Conservation (phyloP, 2,888 invertebrate species). For the Trachelus troglodyta region DNA sequence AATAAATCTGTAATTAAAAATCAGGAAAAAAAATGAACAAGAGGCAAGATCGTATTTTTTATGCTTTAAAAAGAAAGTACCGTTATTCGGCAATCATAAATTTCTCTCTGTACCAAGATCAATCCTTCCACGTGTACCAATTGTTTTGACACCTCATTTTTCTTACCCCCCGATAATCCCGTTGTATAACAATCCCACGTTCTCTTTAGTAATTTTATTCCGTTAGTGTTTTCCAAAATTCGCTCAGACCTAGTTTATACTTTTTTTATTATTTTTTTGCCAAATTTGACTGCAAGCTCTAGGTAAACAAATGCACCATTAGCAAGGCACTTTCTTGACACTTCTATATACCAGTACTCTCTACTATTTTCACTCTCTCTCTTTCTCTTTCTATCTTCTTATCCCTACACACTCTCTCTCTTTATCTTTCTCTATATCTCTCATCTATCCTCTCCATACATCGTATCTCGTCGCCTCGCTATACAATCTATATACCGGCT, state of each 20-base stretch:
- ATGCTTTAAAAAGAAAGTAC: not conserved
- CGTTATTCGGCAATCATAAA: not conserved
- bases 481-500: constrained; percentile 7
- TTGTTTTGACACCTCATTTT: not conserved
- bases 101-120: not conserved
- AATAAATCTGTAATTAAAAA: constrained; percentile 7
- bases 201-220: not conserved
- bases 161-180: not conserved
- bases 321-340: too few species aligned
- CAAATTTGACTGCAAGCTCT: too few species aligned
- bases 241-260: not conserved
- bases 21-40: not conserved
- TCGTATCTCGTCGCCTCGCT: not conserved
- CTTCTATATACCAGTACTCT: too few species aligned
- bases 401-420: not conserved
- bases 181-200: not conserved
- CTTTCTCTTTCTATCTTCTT: not conserved
- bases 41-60: not conserved
- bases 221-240: not conserved
- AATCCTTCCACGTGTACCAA: not conserved
- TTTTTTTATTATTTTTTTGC: too few species aligned
- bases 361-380: not conserved
- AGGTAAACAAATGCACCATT: too few species aligned
- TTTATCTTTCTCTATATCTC: constrained; percentile 12
- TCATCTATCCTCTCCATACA: constrained; percentile 16